Evolutionary conservation across 2,113 vertebrate genomes (phyloP).

Genomic region (Ageneiosus marmoratus): DNA sequence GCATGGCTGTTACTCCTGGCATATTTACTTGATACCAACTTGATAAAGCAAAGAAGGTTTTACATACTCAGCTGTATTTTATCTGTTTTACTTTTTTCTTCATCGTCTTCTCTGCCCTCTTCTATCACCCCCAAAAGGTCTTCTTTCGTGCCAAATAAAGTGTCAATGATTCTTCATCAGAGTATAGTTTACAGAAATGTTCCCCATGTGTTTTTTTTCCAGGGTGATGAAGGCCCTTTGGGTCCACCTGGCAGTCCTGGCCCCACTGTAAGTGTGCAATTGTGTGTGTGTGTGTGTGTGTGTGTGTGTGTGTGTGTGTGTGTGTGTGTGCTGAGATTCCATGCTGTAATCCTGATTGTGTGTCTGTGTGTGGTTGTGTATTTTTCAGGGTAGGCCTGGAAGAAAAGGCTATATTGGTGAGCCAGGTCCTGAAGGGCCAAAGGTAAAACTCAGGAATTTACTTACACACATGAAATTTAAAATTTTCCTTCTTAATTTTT

Average conservation of each 20-base stretch:
- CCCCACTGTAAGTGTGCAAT: slow-evolving; percentile 78
- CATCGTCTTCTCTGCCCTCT: not conserved
- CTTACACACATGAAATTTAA: not conserved
- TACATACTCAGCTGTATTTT: not conserved
- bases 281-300: slow-evolving; percentile 27
- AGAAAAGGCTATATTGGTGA: slow-evolving; percentile 86
- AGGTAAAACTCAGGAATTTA: slow-evolving; percentile 66
- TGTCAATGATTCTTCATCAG: not conserved
- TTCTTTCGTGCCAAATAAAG: not conserved
- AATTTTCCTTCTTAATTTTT: not conserved
- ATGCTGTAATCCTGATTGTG: slow-evolving; percentile 34
- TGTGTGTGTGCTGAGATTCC: slow-evolving; percentile 25
- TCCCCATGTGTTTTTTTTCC: slow-evolving; percentile 47
- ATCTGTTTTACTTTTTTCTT: not conserved
- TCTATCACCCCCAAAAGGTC: no score
- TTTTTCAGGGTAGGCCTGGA: slow-evolving; percentile 84
- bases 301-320: slow-evolving; percentile 28
- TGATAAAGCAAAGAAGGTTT: not conserved
- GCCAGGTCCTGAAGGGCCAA: slow-evolving; percentile 83
- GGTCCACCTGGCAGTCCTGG: slow-evolving; percentile 84
- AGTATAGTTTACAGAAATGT: slow-evolving; percentile 23
- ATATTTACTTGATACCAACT: not conserved
- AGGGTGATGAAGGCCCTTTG: slow-evolving; percentile 91
- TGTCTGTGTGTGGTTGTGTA: slow-evolving; percentile 24
- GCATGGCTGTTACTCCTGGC: not conserved